Percentiles rank a stretch among this genome's conserved stretches.
phyloP scores from a whole-genome alignment of 2,113 vertebrate species.

The Protomyctophum bolini region DNA sequence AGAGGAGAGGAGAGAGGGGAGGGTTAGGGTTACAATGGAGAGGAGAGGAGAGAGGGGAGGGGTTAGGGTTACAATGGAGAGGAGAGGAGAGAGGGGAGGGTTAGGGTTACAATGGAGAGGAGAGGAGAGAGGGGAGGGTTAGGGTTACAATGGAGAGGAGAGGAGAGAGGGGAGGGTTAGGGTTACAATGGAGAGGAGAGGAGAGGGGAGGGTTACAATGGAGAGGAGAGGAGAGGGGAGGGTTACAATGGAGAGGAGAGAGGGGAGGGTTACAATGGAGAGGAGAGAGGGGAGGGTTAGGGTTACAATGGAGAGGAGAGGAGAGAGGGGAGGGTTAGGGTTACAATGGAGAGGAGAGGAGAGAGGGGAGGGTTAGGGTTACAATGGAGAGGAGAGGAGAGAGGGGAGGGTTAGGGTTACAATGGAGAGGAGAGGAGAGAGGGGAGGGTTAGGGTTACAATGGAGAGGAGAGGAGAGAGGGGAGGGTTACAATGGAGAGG shows the following conservation, averaged over 20 bases:
- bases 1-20: too few species aligned
- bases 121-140: constrained; percentile 6
- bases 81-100: constrained; percentile 5
- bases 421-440: too few species aligned
- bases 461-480: too few species aligned
- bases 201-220: too few species aligned
- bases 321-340: constrained; percentile 56
- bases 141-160: neutral
- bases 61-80: too few species aligned
- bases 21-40: neutral
- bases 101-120: constrained; percentile 13
- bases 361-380: too few species aligned
- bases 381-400: too few species aligned
- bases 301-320: constrained; percentile 45
- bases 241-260: constrained; percentile 13
- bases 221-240: constrained; percentile 8
- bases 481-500: too few species aligned
- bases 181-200: too few species aligned
- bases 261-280: constrained; percentile 23
- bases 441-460: too few species aligned
- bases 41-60: constrained; percentile 12
- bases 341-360: constrained; percentile 50
- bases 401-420: too few species aligned
- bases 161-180: constrained; percentile 5
- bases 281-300: constrained; percentile 55